Percentiles rank a stretch among this genome's conserved stretches.
phyloP scores from a whole-genome alignment of 2,888 invertebrate species.

The Scaptomyza parva region DNA sequence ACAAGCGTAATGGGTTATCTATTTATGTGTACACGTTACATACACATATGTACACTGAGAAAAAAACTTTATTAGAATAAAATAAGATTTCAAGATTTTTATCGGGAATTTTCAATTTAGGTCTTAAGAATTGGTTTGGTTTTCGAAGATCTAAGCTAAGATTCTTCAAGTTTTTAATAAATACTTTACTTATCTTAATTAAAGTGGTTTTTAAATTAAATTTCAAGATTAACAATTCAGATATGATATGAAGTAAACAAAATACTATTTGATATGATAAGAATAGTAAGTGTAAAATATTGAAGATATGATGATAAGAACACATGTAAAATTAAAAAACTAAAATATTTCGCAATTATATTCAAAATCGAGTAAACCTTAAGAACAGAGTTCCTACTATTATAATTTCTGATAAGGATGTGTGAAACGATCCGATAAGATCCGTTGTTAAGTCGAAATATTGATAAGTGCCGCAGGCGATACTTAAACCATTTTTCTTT shows the following conservation, averaged over 20 bases:
- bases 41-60: background rate
- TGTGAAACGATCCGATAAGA: conserved; percentile 44
- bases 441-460: conserved; percentile 23
- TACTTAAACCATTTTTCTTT: conserved; percentile 17
- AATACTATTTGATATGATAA: background rate
- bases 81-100: too few relatives aligned
- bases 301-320: background rate
- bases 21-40: background rate
- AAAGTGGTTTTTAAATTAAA: background rate
- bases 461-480: conserved; percentile 35
- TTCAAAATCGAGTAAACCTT: background rate
- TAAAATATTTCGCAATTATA: background rate
- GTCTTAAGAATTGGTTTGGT: too few relatives aligned
- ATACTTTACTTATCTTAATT: background rate
- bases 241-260: background rate
- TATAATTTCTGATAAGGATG: background rate
- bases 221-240: background rate
- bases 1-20: background rate
- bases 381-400: background rate
- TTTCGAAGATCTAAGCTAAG: too few relatives aligned
- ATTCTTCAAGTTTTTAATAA: too few relatives aligned
- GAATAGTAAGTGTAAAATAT: background rate
- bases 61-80: too few relatives aligned
- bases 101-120: too few relatives aligned
- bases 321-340: background rate